A percentile compares a stretch with the other conserved stretches of the same genome.
These are phyloP conservation scores for Heliconius sara DNA, from an alignment of 2,888 invertebrate species.

Conservation along the genomic window DNA sequence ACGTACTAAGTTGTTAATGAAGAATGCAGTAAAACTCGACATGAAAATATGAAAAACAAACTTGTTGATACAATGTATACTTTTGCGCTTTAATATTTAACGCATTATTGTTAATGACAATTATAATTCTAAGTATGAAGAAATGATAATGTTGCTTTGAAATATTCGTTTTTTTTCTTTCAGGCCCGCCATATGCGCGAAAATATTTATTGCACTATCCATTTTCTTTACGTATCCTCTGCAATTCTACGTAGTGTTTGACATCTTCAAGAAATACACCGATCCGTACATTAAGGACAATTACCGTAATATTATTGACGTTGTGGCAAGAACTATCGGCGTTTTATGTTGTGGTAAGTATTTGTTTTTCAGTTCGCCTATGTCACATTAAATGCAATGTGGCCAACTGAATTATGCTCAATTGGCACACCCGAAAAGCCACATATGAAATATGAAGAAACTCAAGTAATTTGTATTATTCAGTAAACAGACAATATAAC, in stretches of 20 bases:
- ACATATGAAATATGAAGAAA: too few relatives aligned
- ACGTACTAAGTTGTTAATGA: neutral
- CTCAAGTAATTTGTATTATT: too few relatives aligned
- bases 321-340: conserved; percentile 63
- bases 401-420: too few relatives aligned
- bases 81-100: neutral
- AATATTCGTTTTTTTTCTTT: conserved; percentile 45
- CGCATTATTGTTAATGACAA: neutral
- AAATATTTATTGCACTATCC: conserved; percentile 92
- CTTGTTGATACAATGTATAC: neutral
- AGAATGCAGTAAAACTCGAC: neutral
- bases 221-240: conserved; percentile 96
- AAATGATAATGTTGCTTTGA: neutral
- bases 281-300: conserved; percentile 85
- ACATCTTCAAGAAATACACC: conserved; percentile 92
- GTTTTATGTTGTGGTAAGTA: conserved; percentile 74
- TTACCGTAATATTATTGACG: conserved; percentile 58
- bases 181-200: conserved; percentile 90
- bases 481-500: too few relatives aligned
- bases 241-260: conserved; percentile 96
- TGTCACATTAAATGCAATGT: too few relatives aligned
- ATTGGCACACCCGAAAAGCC: too few relatives aligned
- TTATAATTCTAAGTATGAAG: neutral
- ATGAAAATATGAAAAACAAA: conserved; percentile 14
- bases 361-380: too few relatives aligned